These are phyloP conservation scores for Myotis davidii DNA, from an alignment of 2,113 vertebrate genomes.

Conservation along the genomic window DNA sequence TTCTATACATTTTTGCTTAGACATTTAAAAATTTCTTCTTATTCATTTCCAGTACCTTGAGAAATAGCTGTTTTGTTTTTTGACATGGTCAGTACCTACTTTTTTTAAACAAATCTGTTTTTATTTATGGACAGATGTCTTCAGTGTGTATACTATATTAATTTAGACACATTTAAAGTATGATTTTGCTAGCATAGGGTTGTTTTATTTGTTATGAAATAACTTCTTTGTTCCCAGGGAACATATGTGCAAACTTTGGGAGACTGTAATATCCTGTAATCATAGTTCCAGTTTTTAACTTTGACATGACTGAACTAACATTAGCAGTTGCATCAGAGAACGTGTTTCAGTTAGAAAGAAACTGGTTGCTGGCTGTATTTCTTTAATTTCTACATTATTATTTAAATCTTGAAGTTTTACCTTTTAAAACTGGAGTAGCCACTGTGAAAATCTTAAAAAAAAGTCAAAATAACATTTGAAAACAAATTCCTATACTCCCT, in stretches of 20 bases:
- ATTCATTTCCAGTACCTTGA: slow-evolving; percentile 50
- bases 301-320: not conserved
- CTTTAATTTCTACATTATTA: not conserved
- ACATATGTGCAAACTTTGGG: not conserved
- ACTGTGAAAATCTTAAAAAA: not conserved
- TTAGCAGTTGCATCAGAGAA: not conserved
- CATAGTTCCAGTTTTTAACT: not conserved
- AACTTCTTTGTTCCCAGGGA: not conserved
- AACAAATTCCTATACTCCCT: not conserved
- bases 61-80: slow-evolving; percentile 51
- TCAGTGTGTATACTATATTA: not conserved
- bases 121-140: slow-evolving; percentile 57
- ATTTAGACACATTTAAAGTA: not conserved
- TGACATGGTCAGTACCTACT: slow-evolving; percentile 63
- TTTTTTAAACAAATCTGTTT: slow-evolving; percentile 72
- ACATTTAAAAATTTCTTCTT: slow-evolving; percentile 28
- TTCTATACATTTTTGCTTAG: not conserved
- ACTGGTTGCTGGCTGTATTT: not conserved
- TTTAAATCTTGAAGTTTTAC: slow-evolving; percentile 14
- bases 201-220: slow-evolving; percentile 37
- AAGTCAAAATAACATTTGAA: slow-evolving; percentile 6
- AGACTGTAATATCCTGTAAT: not conserved
- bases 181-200: not conserved
- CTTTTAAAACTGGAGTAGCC: not conserved
- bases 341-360: slow-evolving; percentile 12